Conservation (phyloP, 1,140 invertebrate species). For the Marisa cornuarietis region DNA sequence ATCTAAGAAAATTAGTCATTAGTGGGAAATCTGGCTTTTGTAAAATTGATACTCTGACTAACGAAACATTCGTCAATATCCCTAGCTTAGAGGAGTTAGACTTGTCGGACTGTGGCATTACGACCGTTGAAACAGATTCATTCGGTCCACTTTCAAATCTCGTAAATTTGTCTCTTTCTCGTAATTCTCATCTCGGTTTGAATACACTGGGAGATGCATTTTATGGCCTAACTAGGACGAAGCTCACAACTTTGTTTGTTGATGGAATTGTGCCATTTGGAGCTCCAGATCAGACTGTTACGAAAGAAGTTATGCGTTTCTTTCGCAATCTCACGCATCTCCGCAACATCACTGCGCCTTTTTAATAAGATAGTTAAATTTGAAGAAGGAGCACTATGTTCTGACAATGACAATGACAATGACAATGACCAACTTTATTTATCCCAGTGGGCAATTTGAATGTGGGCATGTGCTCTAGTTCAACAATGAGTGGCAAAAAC, state of each 20-base stretch:
- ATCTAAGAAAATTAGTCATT: not conserved
- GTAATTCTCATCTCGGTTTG: slow-evolving; percentile 23
- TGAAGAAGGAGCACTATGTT: slow-evolving; percentile 6
- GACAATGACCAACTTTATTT: no score
- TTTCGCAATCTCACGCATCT: slow-evolving; percentile 14
- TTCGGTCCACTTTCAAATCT: slow-evolving; percentile 18
- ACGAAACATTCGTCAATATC: slow-evolving; percentile 2
- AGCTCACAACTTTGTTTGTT: slow-evolving; percentile 10
- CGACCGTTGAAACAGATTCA: slow-evolving; percentile 11
- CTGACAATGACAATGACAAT: no score
- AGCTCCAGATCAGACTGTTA: slow-evolving; percentile 5
- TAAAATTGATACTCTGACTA: not conserved
- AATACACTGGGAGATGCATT: slow-evolving; percentile 3
- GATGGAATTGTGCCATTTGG: slow-evolving; percentile 5
- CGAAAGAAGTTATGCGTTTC: slow-evolving; percentile 1
- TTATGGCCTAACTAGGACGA: slow-evolving; percentile 22
- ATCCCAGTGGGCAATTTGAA: no score
- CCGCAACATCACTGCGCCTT: not conserved
- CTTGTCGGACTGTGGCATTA: slow-evolving; percentile 23
- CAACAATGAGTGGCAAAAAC: no score
- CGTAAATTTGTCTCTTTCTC: slow-evolving; percentile 22
- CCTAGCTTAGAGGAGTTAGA: slow-evolving; percentile 22
- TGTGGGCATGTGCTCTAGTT: no score
- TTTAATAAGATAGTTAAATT: slow-evolving; percentile 6
- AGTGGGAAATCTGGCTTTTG: slow-evolving; percentile 10